phyloP scores from a whole-genome alignment of 1,140 invertebrate species.

The Sycophaga agraensis region DNA sequence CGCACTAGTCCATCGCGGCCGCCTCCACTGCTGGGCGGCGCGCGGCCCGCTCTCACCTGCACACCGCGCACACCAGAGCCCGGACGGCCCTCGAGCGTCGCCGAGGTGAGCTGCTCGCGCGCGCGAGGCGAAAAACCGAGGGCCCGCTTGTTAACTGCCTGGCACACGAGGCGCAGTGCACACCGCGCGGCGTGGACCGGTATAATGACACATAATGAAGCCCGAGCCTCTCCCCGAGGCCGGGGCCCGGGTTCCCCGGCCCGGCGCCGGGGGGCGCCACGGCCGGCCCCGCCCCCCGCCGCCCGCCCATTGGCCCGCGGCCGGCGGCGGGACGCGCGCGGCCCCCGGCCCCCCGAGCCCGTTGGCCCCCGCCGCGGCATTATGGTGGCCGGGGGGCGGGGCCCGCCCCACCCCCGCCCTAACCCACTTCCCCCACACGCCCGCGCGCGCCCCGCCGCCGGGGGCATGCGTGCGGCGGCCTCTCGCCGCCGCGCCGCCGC shows the following conservation, averaged over 20 bases:
- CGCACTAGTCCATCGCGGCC: constrained; percentile 44
- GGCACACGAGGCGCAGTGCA: constrained; percentile 47
- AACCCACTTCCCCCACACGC: constrained; percentile 26
- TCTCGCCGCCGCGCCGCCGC: constrained; percentile 37
- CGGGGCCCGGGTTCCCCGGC: constrained; percentile 36
- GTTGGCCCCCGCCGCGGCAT: constrained; percentile 48
- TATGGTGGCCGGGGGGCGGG: constrained; percentile 49
- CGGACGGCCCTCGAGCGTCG: too few species aligned
- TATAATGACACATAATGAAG: constrained; percentile 62
- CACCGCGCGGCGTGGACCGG: constrained; percentile 58
- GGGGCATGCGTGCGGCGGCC: constrained; percentile 22
- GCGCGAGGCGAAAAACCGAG: neutral
- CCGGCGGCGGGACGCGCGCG: neutral
- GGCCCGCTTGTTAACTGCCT: constrained; percentile 38
- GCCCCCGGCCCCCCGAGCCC: neutral
- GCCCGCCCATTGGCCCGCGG: neutral
- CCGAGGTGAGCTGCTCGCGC: neutral
- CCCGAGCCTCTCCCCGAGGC: constrained; percentile 54
- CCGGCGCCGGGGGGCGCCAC: constrained; percentile 44
- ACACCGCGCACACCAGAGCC: too few species aligned
- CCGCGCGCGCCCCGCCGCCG: neutral
- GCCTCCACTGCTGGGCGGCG: constrained; percentile 36
- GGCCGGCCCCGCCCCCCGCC: constrained; percentile 32
- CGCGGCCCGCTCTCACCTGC: too few species aligned
- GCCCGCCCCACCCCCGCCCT: neutral